These are phyloP conservation scores for Corydoras sp. DNA, from an alignment of 2,113 vertebrate species.

Conservation along the genomic window DNA sequence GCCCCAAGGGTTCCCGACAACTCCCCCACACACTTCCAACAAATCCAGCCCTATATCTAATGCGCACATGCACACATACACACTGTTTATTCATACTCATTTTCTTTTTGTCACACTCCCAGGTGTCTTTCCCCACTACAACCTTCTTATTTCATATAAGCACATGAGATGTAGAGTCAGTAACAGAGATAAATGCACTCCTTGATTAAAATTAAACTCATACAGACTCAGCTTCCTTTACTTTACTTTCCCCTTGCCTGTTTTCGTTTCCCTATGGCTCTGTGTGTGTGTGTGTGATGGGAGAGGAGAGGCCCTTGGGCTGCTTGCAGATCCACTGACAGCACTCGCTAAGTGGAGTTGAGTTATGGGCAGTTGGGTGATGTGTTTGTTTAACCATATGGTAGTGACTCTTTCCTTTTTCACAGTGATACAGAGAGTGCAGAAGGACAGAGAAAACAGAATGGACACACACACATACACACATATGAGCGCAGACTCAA, in stretches of 20 bases:
- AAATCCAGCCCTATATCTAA: slow-evolving; percentile 48
- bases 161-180: slow-evolving; percentile 46
- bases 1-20: slow-evolving; percentile 54
- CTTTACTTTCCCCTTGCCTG: slow-evolving; percentile 14
- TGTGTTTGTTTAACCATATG: slow-evolving; percentile 78
- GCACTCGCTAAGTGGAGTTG: slow-evolving; percentile 73
- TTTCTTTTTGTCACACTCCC: slow-evolving; percentile 45
- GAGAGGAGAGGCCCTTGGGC: slow-evolving; percentile 45
- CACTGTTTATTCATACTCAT: slow-evolving; percentile 42
- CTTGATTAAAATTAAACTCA: slow-evolving; percentile 71
- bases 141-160: slow-evolving; percentile 46
- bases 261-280: slow-evolving; percentile 36
- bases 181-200: slow-evolving; percentile 59
- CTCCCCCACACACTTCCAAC: slow-evolving; percentile 54
- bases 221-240: slow-evolving; percentile 37
- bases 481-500: neutral
- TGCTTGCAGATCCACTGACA: slow-evolving; percentile 68
- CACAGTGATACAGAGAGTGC: slow-evolving; percentile 66
- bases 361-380: slow-evolving; percentile 74
- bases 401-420: slow-evolving; percentile 67
- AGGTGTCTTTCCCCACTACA: slow-evolving; percentile 41
- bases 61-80: slow-evolving; percentile 43
- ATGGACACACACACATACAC: slow-evolving; percentile 33
- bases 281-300: slow-evolving; percentile 11
- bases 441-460: slow-evolving; percentile 63